phyloP scores from a whole-genome alignment of 2,113 vertebrate genomes.

The Daubentonia madagascariensis region DNA sequence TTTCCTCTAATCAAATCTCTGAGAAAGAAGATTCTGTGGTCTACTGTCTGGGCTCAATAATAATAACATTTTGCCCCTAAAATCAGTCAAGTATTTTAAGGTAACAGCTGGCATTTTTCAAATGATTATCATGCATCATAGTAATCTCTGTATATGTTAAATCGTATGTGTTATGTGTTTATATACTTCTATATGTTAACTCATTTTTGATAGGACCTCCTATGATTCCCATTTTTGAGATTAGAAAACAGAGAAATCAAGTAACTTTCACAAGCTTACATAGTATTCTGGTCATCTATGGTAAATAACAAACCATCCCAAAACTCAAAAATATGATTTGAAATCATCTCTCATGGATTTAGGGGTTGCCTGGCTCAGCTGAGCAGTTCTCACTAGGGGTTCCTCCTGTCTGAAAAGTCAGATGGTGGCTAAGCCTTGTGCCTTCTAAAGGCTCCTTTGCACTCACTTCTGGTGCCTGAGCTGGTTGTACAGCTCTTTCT shows the following conservation, averaged over 20 bases:
- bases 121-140: not conserved
- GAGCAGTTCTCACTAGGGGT: not conserved
- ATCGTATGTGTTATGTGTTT: not conserved
- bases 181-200: not conserved
- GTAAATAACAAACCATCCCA: too few species aligned
- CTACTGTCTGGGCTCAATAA: not conserved
- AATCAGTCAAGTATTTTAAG: not conserved
- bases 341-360: not conserved
- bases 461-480: accelerated
- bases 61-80: not conserved
- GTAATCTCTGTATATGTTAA: not conserved
- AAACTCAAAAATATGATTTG: not conserved
- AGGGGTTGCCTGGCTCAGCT: not conserved
- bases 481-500: not conserved
- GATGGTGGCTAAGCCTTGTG: accelerated
- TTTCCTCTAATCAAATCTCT: not conserved
- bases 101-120: not conserved
- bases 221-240: not conserved
- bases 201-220: not conserved
- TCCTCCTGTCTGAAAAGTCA: not conserved
- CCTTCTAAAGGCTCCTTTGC: too few species aligned
- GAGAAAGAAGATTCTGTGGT: not conserved
- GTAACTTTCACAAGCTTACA: not conserved
- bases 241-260: not conserved
- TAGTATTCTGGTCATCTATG: accelerated